Conservation (phyloP, 2,113 vertebrate genomes). For the Indicator maculatus region DNA sequence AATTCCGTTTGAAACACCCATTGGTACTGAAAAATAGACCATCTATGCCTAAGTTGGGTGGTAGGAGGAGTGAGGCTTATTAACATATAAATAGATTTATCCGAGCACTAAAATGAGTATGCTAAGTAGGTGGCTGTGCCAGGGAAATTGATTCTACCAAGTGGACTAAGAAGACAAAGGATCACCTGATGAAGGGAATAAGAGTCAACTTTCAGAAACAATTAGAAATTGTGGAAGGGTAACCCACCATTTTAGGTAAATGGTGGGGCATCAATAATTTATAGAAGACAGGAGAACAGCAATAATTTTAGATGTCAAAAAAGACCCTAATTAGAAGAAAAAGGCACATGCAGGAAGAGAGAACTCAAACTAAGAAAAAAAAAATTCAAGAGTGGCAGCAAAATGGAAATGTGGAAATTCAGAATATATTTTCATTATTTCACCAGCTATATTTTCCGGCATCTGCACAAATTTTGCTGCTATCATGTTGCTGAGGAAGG, state of each 20-base stretch:
- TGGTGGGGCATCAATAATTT: background rate
- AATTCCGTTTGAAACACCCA: background rate
- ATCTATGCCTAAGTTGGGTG: background rate
- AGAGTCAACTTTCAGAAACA: background rate
- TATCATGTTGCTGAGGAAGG: background rate
- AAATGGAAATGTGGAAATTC: background rate
- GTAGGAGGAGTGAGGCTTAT: background rate
- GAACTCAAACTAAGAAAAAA: background rate
- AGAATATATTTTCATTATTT: background rate
- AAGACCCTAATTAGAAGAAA: background rate
- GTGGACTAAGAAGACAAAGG: background rate
- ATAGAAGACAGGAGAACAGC: background rate
- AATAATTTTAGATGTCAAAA: background rate
- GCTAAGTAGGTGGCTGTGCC: background rate
- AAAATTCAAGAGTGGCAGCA: background rate
- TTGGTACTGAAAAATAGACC: background rate
- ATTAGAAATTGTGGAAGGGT: background rate
- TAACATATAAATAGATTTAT: slow-evolving; percentile 39
- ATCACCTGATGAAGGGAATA: background rate
- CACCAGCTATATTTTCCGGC: background rate
- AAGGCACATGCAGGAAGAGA: background rate
- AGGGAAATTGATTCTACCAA: background rate
- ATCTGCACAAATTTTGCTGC: background rate
- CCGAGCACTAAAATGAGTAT: slow-evolving; percentile 2
- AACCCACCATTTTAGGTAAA: background rate